Evolutionary conservation across 1,140 invertebrate genomes (phyloP), one percentile per base, ranked within the genome.

Genomic region (Melipona quadrifasciata): DNA sequence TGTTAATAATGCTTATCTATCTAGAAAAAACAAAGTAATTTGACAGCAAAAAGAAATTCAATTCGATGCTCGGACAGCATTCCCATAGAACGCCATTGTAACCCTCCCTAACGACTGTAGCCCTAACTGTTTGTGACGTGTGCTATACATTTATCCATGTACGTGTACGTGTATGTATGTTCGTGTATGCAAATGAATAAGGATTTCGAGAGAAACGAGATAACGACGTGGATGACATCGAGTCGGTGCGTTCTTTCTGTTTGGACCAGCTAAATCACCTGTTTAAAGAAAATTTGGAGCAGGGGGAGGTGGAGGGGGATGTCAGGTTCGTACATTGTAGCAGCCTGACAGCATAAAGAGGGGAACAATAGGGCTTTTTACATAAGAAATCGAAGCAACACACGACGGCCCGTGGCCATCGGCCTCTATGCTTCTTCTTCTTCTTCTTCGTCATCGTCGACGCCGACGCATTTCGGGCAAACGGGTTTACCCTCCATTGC

Each of bases 401-500:
- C 47, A 31, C 39, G 39, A 84, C 51, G 58, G 61, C 70, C n/a
- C 34, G 39, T 47, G 39, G 74, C 58, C 81, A 77, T 86, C 51
- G 71, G 72, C 78, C 39, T 39, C 6, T 93, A 91, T 81, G 92
- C 93, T 80, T 92, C 90, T 65, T 93, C 92, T 64, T 93, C 93
- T 74, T 94, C 94, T 90, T 97, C 97, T 93, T 98, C 97, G 89
- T 98, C 98, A 90, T 98, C 98, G 90, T 98, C 98, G 70, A 98
- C 97, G 85, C 98, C 98, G 91, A 98, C 97, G 95, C 98, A 98
- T 95, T 97, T 96, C 61, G 97, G 97, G 95, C 98, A 98, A 86
- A 98, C 97, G 47, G 98, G 98, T 94, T 98, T 98, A 90, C 97
- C 97, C 95, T 98, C 98, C 96, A 98, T 98, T 82, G 97, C 98